A percentile compares a stretch with the other conserved stretches of the same genome.
These are phyloP conservation scores for Cataglyphis rosenhaueri DNA, from an alignment of 2,888 invertebrate genomes.

Conservation along the genomic window DNA sequence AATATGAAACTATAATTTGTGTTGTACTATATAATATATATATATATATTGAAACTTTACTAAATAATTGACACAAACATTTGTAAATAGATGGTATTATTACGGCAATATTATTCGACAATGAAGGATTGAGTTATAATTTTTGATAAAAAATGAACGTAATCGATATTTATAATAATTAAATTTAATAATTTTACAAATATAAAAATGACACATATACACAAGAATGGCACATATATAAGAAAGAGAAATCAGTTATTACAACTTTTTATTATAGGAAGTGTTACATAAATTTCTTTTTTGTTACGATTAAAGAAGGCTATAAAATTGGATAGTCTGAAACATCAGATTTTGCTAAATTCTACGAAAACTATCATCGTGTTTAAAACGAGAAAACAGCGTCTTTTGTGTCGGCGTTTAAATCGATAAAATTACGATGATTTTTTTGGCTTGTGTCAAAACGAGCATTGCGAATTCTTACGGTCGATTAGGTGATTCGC, in stretches of 20 bases:
- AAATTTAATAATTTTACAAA: not conserved
- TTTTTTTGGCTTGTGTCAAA: slow-evolving; percentile 5
- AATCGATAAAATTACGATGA: slow-evolving; percentile 35
- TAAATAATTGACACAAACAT: not conserved
- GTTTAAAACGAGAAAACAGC: slow-evolving; percentile 40
- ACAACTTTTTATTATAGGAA: not conserved
- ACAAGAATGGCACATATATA: no score
- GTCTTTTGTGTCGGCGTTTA: not conserved
- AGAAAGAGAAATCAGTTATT: not conserved
- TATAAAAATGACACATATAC: not conserved
- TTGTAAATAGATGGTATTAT: not conserved
- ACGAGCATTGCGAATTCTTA: slow-evolving; percentile 50
- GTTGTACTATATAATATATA: not conserved
- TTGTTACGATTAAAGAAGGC: not conserved
- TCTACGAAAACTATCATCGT: slow-evolving; percentile 1
- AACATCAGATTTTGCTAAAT: not conserved
- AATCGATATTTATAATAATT: not conserved
- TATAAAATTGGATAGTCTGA: not conserved
- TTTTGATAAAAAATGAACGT: not conserved
- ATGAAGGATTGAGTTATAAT: not conserved
- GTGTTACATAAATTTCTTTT: slow-evolving; percentile 9
- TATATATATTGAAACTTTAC: not conserved
- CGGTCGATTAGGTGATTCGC: slow-evolving; percentile 32
- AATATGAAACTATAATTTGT: slow-evolving; percentile 14
- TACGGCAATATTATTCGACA: not conserved